phyloP scores from a whole-genome alignment of 2,797 vertebrate genomes.

The Sebastes cheni region DNA sequence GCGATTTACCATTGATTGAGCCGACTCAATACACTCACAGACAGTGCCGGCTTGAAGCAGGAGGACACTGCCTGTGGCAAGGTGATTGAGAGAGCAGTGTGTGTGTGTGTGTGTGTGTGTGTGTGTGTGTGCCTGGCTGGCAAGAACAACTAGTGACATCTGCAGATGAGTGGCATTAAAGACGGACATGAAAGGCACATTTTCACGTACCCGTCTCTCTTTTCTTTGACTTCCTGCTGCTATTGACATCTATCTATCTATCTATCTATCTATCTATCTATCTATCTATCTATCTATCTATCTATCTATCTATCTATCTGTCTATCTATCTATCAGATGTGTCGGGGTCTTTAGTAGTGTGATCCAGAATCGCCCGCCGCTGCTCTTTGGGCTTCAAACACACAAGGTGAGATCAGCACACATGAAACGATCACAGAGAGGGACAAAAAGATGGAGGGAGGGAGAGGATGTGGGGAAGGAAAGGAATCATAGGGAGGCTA shows the following conservation, averaged over 20 bases:
- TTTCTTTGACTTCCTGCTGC: constrained; percentile 85
- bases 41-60: constrained; percentile 66
- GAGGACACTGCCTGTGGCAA: constrained; percentile 80
- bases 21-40: constrained; percentile 67
- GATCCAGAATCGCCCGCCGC: constrained; percentile 92
- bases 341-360: constrained; percentile 88
- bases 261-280: constrained; percentile 4
- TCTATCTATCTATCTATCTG: constrained; percentile 3
- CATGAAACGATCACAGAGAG: constrained; percentile 58
- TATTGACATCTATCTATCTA: constrained; percentile 1
- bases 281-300: constrained; percentile 54
- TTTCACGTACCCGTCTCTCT: background rate
- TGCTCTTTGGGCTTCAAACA: constrained; percentile 86
- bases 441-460: constrained; percentile 38
- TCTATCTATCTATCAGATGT: constrained; percentile 56
- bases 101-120: constrained; percentile 38
- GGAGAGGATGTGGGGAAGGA: constrained; percentile 15
- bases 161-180: constrained; percentile 91
- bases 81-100: constrained; percentile 67
- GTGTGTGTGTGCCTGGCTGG: constrained; percentile 69
- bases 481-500: constrained; percentile 44
- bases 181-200: constrained; percentile 72
- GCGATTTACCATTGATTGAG: constrained; percentile 73
- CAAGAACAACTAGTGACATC: constrained; percentile 93
- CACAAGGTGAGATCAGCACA: constrained; percentile 60